Percentiles rank a stretch among this genome's conserved stretches.
These are phyloP conservation scores for Falco columbarius DNA, from an alignment of 2,797 vertebrate species.

Conservation along the genomic window DNA sequence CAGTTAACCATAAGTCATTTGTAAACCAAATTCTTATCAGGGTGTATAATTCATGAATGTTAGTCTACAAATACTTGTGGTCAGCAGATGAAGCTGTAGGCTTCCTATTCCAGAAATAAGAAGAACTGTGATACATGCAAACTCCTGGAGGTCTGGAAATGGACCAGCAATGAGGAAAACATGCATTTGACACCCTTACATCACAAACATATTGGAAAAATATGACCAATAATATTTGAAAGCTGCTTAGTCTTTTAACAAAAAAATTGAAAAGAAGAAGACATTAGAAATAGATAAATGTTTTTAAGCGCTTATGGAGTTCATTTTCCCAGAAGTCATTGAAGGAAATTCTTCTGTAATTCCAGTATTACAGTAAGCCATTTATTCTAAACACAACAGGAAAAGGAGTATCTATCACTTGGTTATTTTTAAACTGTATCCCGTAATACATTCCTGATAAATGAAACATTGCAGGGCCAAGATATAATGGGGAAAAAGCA, in stretches of 20 bases:
- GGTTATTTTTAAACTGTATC: constrained; percentile 68
- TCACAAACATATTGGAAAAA: not conserved
- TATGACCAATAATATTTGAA: not conserved
- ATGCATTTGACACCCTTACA: not conserved
- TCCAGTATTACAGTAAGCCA: constrained; percentile 73
- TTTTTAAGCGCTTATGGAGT: constrained; percentile 26
- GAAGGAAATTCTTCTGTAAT: constrained; percentile 61
- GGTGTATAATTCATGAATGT: not conserved
- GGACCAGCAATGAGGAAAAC: not conserved
- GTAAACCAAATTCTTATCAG: not conserved
- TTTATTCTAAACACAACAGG: constrained; percentile 70
- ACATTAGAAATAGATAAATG: constrained; percentile 43
- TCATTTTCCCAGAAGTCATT: constrained; percentile 74
- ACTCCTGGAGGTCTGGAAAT: not conserved
- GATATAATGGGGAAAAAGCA: constrained; percentile 17
- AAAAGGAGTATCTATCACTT: constrained; percentile 66
- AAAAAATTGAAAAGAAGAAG: not conserved
- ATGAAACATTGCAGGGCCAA: constrained; percentile 44
- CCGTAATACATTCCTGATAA: constrained; percentile 57
- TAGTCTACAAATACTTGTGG: not conserved
- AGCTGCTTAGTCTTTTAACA: not conserved
- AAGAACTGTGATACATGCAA: not conserved
- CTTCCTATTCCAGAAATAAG: not conserved
- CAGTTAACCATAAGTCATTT: constrained; percentile 3
- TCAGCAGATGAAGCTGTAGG: not conserved